Evolutionary conservation across 2,113 vertebrate genomes (phyloP).

Genomic region (Tympanuchus pallidicinctus): DNA sequence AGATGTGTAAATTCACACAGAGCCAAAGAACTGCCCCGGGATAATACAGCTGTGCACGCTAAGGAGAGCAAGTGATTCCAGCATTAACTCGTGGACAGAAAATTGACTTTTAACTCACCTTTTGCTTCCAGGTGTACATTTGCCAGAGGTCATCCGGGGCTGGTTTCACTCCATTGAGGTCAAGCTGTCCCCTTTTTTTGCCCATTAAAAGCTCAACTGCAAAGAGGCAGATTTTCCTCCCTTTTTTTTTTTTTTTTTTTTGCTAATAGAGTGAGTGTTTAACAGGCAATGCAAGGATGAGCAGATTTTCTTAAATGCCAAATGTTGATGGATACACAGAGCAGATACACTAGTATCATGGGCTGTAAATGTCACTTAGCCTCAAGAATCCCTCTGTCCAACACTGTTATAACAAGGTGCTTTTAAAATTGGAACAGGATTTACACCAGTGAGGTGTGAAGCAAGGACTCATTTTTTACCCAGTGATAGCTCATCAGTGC

Average conservation of each 20-base stretch:
- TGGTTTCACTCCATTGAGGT: neutral
- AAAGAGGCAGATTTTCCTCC: neutral
- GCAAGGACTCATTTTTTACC: slow-evolving; percentile 2
- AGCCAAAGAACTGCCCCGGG: slow-evolving; percentile 67
- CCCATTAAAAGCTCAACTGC: neutral
- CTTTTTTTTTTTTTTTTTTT: neutral
- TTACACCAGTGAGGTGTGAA: slow-evolving; percentile 67
- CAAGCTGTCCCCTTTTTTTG: neutral
- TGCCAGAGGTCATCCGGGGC: slow-evolving; percentile 21
- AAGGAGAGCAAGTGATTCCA: slow-evolving; percentile 35
- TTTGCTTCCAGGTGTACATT: slow-evolving; percentile 43
- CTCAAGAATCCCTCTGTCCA: slow-evolving; percentile 67
- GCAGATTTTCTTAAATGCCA: slow-evolving; percentile 73
- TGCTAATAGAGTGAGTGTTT: slow-evolving; percentile 44
- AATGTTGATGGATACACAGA: slow-evolving; percentile 66
- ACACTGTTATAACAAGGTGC: slow-evolving; percentile 70
- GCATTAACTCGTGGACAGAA: neutral
- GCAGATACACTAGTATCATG: slow-evolving; percentile 55
- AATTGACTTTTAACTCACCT: slow-evolving; percentile 24
- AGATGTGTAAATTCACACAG: slow-evolving; percentile 63
- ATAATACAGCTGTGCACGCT: slow-evolving; percentile 68
- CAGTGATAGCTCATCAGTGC: slow-evolving; percentile 54
- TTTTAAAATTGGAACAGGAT: slow-evolving; percentile 65
- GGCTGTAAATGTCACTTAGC: slow-evolving; percentile 73
- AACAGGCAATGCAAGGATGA: slow-evolving; percentile 54